Base-by-base conservation (phyloP, 2,113 vertebrate genomes). In the Rissa tridactyla region DNA sequence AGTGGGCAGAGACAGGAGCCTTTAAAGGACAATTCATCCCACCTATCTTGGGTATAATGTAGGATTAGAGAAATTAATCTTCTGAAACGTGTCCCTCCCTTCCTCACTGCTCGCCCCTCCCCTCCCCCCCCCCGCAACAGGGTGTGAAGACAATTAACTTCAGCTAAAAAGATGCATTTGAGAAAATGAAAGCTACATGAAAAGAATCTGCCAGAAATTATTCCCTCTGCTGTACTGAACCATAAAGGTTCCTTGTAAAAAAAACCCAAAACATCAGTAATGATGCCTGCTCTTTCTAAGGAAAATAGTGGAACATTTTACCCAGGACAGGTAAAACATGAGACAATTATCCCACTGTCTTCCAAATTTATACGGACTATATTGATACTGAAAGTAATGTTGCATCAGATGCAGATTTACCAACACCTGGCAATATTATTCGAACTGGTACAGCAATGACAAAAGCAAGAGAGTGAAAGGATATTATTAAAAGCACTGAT, bases 121-220 rank as follows among this genome's bases (percentile, higher is more conserved):
- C 1, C 1, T 38, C 38, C 38, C 9, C 38, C 38, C 4, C 0
- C 15, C 11, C 0, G 20, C 40, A 36, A 14, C 38, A 34, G 6
- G 46, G 9, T 38, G 13, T 73, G 27, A 90, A 86, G 75, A 69
- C 34, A 73, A 92, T 65, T 90, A 52, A 86, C 46, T 66, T 66
- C 5, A 44, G 30, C 23, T 79, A 81, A 95, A 92, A 82, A 76
- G 15, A 71, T 2, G 3, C 10, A 60, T 73, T 82, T 90, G 40
- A 77, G 54, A 54, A 82, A 70, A 17, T 54, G 66, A 76, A 69
- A 54, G 44, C 22, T 65, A 40, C 15, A 7, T 57, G 75, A 93
- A 87, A 88, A 78, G 54, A 44, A 62, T 51, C 42, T 84, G 21
- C 7, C 46, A 65, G 10, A 86, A 92, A 80, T 49, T 10, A 54